These are phyloP conservation scores for Mystacides longicornis DNA, from an alignment of 2,888 invertebrate species.

Conservation along the genomic window DNA sequence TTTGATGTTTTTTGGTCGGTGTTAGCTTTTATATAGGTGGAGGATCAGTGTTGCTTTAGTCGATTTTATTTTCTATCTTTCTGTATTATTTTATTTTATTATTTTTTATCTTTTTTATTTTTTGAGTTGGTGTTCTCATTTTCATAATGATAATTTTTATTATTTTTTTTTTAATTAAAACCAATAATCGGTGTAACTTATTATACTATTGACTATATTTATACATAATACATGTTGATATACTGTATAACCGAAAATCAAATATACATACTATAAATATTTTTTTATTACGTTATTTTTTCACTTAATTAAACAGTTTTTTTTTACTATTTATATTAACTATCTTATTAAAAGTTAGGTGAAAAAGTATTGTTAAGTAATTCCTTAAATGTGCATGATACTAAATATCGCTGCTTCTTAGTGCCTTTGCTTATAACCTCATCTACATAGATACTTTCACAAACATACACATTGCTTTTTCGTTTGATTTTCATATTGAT, in stretches of 20 bases:
- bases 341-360: too few species aligned
- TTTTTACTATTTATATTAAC: too few species aligned
- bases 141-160: neutral
- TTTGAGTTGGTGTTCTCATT: neutral
- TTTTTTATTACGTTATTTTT: too few species aligned
- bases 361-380: too few species aligned
- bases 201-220: too few species aligned
- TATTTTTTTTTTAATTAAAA: neutral
- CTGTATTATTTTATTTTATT: conserved; percentile 10
- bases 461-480: neutral
- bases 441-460: neutral
- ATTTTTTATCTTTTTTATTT: conserved; percentile 11
- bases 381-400: neutral
- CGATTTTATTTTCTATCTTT: conserved; percentile 15
- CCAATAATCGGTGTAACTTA: too few species aligned
- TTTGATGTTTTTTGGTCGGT: conserved; percentile 18
- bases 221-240: too few species aligned
- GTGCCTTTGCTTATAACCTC: neutral
- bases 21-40: conserved; percentile 25
- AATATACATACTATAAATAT: too few species aligned
- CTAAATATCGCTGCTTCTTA: neutral
- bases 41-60: conserved; percentile 24
- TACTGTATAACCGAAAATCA: too few species aligned
- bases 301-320: too few species aligned
- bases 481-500: neutral